Percentiles rank a stretch among this genome's conserved stretches.
These are phyloP conservation scores for Epinotia brunnichana DNA, from an alignment of 2,888 invertebrate species.

Conservation along the genomic window DNA sequence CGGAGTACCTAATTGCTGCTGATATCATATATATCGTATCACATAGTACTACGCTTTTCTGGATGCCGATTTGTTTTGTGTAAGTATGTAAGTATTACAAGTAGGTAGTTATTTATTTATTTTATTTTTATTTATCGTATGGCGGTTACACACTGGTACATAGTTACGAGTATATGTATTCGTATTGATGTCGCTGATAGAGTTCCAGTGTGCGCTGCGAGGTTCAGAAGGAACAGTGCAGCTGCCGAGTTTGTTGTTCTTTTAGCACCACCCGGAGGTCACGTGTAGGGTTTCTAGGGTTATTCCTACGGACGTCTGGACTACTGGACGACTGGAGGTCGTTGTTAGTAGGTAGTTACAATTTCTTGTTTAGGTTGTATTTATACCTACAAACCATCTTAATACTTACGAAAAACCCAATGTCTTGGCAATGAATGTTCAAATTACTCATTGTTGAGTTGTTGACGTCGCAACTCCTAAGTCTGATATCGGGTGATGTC, in stretches of 20 bases:
- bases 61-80: constrained; percentile 5
- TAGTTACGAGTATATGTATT: too few relatives aligned
- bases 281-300: too few relatives aligned
- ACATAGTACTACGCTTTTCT: background rate
- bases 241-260: too few relatives aligned
- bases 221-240: too few relatives aligned
- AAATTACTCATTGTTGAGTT: background rate
- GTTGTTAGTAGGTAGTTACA: too few relatives aligned
- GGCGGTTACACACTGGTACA: too few relatives aligned
- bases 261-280: too few relatives aligned
- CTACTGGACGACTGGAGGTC: too few relatives aligned
- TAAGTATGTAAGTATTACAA: background rate
- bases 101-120: background rate
- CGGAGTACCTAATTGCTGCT: background rate
- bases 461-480: background rate
- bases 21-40: constrained; percentile 14
- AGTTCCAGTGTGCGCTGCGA: too few relatives aligned
- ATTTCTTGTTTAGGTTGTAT: background rate
- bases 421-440: background rate
- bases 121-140: too few relatives aligned
- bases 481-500: background rate
- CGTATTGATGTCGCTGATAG: too few relatives aligned
- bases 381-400: background rate
- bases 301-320: too few relatives aligned
- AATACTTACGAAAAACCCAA: background rate